Percentiles rank a stretch among this genome's conserved stretches.
phyloP scores from a whole-genome alignment of 2,113 vertebrate species.

The Benitochromis conjunctus region DNA sequence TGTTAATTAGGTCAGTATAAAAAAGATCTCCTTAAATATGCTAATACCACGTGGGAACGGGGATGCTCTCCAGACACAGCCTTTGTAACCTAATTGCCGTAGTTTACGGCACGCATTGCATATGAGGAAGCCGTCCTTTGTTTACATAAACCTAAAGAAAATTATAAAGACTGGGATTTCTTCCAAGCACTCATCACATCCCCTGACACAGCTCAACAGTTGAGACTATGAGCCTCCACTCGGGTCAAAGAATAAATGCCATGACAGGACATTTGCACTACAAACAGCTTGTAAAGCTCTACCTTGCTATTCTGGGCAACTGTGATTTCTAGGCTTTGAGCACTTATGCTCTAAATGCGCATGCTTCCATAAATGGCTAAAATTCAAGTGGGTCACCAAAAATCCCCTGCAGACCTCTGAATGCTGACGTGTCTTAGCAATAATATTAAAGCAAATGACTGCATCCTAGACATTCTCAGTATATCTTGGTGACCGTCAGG shows the following conservation, averaged over 20 bases:
- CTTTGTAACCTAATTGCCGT: conserved; percentile 18
- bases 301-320: background rate
- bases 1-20: conserved; percentile 27
- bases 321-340: background rate
- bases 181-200: background rate
- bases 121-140: background rate
- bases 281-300: background rate
- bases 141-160: background rate
- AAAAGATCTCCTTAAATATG: conserved; percentile 35
- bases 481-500: conserved; percentile 48
- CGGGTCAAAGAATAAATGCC: background rate
- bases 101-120: conserved; percentile 5
- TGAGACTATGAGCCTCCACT: background rate
- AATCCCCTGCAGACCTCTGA: background rate
- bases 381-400: background rate
- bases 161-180: background rate
- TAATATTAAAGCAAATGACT: conserved; percentile 14
- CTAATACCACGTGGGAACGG: conserved; percentile 27
- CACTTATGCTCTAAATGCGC: background rate
- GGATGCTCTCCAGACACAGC: conserved; percentile 1
- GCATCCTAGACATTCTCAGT: conserved; percentile 21
- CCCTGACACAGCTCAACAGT: background rate
- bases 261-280: background rate
- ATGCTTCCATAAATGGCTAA: conserved; percentile 56
- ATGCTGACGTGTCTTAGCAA: background rate